Evolutionary conservation across 1,140 invertebrate species (phyloP), one percentile per base, ranked within the genome.

Genomic region (Octopus sinensis): DNA sequence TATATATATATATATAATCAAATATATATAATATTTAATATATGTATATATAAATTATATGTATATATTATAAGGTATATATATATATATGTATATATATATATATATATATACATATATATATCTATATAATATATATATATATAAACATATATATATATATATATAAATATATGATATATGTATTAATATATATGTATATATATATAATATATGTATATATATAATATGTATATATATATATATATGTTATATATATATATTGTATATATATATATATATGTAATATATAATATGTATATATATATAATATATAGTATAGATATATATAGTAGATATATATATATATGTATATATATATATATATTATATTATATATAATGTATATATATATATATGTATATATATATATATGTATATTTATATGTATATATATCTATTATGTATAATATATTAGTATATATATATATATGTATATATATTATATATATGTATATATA

Each of bases 231-330:
- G 1, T 3, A 62, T 82, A 82, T 53, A 78, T 79, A 23, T 82
- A n/a, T 54, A 7, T 77, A 80, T 23, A 51, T 84, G 71, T n/a
- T 62, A 3, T 62, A 17, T 62, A 17, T 62, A 17, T 62, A 62
- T 82, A 82, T n/a, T 53, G 77, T 79, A 23, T 82, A n/a, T 54
- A 7, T 77, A 80, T 23, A 51, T 84, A n/a, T n/a, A n/a, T n/a
- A n/a, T n/a, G n/a, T n/a, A n/a, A n/a, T n/a, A n/a, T n/a, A n/a
- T n/a, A n/a, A n/a, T n/a, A n/a, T 30, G 51, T 62, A 62, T 62
- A 62, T 62, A 62, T 62, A 17, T 62, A 17, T 62, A 17, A n/a
- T n/a, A n/a, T n/a, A n/a, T n/a, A n/a, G n/a, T 3, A 62, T 82
- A 82, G 43, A 78, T 79, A 23, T 82, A n/a, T 54, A 7, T 77